Percentiles rank a stretch among this genome's conserved stretches.
These are phyloP conservation scores for Coturnix japonica DNA, from an alignment of 2,113 vertebrate species.

Conservation along the genomic window DNA sequence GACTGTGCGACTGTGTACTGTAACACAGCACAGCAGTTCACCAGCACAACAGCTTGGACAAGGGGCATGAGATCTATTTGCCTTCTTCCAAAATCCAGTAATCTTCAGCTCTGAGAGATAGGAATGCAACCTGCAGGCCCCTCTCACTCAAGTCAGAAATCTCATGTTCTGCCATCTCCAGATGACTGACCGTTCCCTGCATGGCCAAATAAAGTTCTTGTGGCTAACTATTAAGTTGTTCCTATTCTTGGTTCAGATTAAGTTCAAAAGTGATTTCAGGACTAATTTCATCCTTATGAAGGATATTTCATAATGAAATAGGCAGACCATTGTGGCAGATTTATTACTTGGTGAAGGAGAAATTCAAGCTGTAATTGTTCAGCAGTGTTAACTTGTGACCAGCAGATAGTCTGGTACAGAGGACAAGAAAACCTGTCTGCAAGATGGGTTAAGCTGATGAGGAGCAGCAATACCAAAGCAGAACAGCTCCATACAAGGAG, in stretches of 20 bases:
- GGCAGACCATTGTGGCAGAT: not conserved
- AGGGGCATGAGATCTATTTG: not conserved
- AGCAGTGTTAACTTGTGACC: not conserved
- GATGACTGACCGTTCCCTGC: not conserved
- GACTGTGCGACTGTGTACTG: not conserved
- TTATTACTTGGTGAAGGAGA: not conserved
- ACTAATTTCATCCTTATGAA: not conserved
- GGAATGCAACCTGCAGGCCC: not conserved
- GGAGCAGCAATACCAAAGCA: not conserved
- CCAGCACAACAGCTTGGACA: not conserved
- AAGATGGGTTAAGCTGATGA: rapidly evolving
- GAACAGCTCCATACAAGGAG: not conserved
- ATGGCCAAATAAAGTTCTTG: not conserved
- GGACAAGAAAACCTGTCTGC: not conserved
- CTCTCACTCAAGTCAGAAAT: not conserved
- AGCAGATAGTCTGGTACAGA: not conserved
- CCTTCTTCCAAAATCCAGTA: not conserved
- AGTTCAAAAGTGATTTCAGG: not conserved
- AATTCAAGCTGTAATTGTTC: not conserved
- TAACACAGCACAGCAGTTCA: not conserved
- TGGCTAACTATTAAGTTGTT: not conserved
- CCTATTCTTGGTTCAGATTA: not conserved
- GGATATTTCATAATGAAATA: not conserved
- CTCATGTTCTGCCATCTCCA: not conserved
- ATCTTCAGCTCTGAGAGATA: not conserved